Evolutionary conservation across 2,888 invertebrate species (phyloP).

Genomic region (Xanthia icteritia): DNA sequence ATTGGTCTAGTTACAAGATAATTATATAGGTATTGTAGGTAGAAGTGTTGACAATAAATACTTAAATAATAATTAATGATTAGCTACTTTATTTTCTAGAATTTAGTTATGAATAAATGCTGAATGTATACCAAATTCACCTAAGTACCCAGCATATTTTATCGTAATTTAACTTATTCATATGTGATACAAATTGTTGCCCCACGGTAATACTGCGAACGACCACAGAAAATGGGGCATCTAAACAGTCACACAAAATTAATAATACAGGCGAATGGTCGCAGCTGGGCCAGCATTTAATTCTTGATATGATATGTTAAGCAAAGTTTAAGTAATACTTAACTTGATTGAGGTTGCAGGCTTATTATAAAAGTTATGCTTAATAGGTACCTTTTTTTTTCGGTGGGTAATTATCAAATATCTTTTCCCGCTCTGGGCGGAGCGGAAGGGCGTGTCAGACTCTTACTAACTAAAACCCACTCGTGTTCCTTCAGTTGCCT

Average conservation of each 20-base stretch:
- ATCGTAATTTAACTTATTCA: conserved; percentile 14
- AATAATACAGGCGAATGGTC: conserved; percentile 52
- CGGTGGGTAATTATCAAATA: no score
- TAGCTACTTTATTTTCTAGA: not conserved
- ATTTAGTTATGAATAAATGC: not conserved
- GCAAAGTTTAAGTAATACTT: conserved; percentile 8
- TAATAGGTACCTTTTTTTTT: not conserved
- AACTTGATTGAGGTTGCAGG: not conserved
- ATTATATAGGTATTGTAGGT: not conserved
- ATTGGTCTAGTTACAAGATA: conserved; percentile 1
- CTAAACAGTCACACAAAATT: conserved; percentile 49
- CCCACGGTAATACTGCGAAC: conserved; percentile 30
- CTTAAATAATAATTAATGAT: not conserved
- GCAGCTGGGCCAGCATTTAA: conserved; percentile 33
- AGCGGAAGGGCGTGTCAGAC: no score
- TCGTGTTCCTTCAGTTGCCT: no score
- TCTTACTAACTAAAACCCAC: no score
- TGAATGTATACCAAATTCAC: conserved; percentile 1
- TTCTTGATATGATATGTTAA: conserved; percentile 27
- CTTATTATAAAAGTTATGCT: not conserved
- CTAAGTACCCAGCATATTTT: conserved; percentile 9
- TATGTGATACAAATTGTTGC: conserved; percentile 37
- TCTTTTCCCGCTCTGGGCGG: no score
- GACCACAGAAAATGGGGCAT: conserved; percentile 47
- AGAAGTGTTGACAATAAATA: conserved; percentile 3